Percentiles rank a stretch among this genome's conserved stretches.
Conservation (phyloP, 2,113 vertebrate species). For the Microtus pennsylvanicus region DNA sequence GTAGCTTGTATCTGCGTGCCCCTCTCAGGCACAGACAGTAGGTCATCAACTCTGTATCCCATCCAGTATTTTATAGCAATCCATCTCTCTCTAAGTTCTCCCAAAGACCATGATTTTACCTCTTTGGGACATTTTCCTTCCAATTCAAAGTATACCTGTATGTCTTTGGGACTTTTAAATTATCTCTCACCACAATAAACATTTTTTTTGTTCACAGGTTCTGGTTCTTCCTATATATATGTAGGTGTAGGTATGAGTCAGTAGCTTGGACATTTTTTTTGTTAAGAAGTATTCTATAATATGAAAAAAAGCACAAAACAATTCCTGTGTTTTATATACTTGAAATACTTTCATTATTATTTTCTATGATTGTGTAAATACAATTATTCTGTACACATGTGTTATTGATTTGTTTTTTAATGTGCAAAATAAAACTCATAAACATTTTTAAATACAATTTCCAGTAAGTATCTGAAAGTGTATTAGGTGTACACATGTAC, state of each 20-base stretch:
- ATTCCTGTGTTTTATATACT: neutral
- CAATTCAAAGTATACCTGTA: neutral
- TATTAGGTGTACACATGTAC: neutral
- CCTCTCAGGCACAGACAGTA: neutral
- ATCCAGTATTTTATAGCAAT: neutral
- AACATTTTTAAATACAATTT: neutral
- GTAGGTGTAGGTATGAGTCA: neutral
- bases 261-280: neutral
- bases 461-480: neutral
- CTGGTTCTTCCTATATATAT: neutral
- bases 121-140: neutral
- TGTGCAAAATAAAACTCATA: neutral
- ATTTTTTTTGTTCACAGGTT: neutral
- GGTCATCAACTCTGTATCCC: neutral
- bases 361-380: neutral
- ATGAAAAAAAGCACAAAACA: neutral
- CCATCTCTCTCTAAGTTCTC: neutral
- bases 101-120: neutral
- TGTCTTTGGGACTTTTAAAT: neutral
- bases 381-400: neutral
- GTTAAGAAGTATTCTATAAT: neutral
- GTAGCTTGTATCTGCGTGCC: neutral
- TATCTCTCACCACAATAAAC: neutral
- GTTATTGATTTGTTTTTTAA: constrained; percentile 10
- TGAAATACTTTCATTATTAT: neutral